Evolutionary conservation across 2,113 vertebrate genomes (phyloP), one percentile per base, ranked within the genome.

Genomic region (Mola mola): DNA sequence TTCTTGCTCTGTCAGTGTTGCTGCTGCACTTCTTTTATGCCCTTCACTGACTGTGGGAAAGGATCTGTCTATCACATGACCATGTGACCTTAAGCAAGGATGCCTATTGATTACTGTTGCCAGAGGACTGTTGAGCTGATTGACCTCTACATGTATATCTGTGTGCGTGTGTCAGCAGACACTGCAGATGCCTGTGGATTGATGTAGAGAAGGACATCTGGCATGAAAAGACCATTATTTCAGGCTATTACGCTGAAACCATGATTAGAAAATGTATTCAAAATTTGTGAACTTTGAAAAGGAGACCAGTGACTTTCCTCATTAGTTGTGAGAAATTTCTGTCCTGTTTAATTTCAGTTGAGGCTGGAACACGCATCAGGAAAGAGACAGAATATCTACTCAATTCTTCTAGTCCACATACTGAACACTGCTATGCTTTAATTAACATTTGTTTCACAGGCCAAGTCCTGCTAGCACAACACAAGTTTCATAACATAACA

Each of bases 261-360:
- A 16, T 20, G 46, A 68, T 47, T 51, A 61, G 63, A 72, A 61
- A 24, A 41, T 53, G 50, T 71, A 70, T 73, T 59, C 61, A 51
- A 65, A 53, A 52, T 12, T 28, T 53, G 36, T 61, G 34, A 47
- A 37, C 34, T 28, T 22, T 33, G 9, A 56, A 41, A 20, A 16
- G 13, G 19, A 37, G 34, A 62, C 28, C 24, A 20, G 29, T 64
- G 47, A 49, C 72, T 63, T 59, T 55, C 36, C 17, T 46, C 69
- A 57, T 62, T 57, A 57, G 48, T n/a, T 24, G 20, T 3, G 40
- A 0, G 9, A 42, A 57, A 66, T 70, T 71, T 74, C 2, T 59
- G 34, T 44, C 47, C 40, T 53, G 40, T 61, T 68, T 72, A 46
- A 80, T 66, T 70, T 31, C 38, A 55, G 22, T 1, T n/a, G n/a